Base-by-base conservation (phyloP, 2,888 invertebrate species). In the Standfussiana lucernea region DNA sequence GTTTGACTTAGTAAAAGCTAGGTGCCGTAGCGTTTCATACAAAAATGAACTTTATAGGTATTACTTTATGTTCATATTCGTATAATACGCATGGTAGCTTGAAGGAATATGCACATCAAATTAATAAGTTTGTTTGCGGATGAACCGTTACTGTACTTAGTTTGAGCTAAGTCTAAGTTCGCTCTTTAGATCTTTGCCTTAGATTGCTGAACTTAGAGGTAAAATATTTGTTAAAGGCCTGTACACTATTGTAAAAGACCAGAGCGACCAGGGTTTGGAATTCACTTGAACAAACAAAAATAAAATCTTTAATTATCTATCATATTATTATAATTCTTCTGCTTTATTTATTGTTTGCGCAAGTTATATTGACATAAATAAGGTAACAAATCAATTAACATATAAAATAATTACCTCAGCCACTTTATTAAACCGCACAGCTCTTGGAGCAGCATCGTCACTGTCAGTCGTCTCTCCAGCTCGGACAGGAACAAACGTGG, bases 401-500 rank as follows among this genome's bases (percentile, higher is more conserved):
- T 70, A 37, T 68, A 11, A 62, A 62, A 64, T 15, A 68, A 28
- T 86, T 84, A 97, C 97, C 97, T 98, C 98, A 15, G 98, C 98
- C 87, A 99, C 97, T 97, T 99, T 99, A 92, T 98, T 99, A 93
- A 99, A 99, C 79, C 99, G 97, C 21, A 99, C 99, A 75, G 98
- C 98, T 86, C 98, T 97, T 7, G 97, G 97, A 77, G 98, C 97
- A 24, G 98, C 98, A 76, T 98, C 98, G 92, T 99, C 99, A 95
- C 99, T 95, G 86, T 97, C 96, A 47, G 98, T 97, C 28, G 97
- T 97, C 86, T 97, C 97, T 69, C 98, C 98, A 47, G 98, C 97
- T 92, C 99, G 98, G 45, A 99, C 98, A 71, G 99, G 99, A 86
- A 99, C 98, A 97, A 98, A 99, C 68, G 98, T 98, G 32, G 99